Base-by-base conservation (phyloP, 2,797 vertebrate genomes). In the Rallus crepitans region DNA sequence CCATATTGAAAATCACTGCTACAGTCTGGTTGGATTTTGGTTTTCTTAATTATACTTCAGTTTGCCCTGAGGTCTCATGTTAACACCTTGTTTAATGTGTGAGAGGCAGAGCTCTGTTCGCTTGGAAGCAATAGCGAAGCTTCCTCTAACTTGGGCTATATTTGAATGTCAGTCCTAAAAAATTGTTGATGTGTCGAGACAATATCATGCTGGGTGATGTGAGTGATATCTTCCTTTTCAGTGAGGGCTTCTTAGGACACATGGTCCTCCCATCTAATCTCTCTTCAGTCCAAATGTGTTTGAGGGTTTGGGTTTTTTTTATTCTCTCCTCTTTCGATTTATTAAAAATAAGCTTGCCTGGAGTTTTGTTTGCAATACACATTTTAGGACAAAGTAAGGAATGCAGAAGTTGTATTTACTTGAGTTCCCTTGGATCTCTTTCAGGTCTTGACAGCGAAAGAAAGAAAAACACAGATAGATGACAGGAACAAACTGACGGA, bases 401-500 rank as follows among this genome's bases (percentile, higher is more conserved):
- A 31, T 85, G 9, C 94, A 82, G 69, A 90, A 77, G 23, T 88
- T 53, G 23, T 90, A 71, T 81, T 97, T 59, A 95, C 90, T 91
- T 53, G 33, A 40, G n/a, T 60, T 96, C 31, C 81, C 59, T 92
- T 80, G 92, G 77, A 90, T 96, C 88, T 69, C 57, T 98, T 96
- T 90, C 95, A 99, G 99, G 99, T 99, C 84, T 98, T 99, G 97
- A 99, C 99, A 59, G 99, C 99, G 61, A 99, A 99, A 98, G 99
- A 99, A 97, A 99, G 99, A 95, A 99, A 99, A 98, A 99, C 99
- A 37, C 99, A 99, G 97, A 99, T 99, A 96, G 99, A 99, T 21
- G 99, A 99, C 96, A 99, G 99, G 97, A 99, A 99, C 97, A 99
- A 99, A 97, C 96, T 99, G 98, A 99, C 99, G 8, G 99, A 99